phyloP scores from a whole-genome alignment of 2,113 vertebrate species.

The Leptobrachium leishanense region DNA sequence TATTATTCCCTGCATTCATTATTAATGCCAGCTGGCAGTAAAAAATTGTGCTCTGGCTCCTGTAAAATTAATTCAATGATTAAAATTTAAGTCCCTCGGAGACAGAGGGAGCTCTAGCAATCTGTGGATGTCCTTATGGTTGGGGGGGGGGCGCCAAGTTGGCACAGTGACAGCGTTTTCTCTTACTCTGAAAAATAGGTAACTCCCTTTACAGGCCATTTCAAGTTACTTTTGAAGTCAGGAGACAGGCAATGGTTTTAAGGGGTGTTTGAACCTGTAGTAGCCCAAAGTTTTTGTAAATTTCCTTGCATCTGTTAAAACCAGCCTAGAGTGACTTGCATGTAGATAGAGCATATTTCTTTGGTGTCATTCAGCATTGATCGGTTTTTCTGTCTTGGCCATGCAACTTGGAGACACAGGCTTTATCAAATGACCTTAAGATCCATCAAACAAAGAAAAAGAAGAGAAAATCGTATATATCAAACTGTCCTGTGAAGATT shows the following conservation, averaged over 20 bases:
- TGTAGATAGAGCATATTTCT: neutral
- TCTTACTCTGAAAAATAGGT: conserved; percentile 1
- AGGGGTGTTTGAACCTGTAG: neutral
- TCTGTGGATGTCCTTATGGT: conserved; percentile 53
- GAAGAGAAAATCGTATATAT: too few relatives aligned
- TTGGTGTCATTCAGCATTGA: too few relatives aligned
- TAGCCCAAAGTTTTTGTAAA: neutral
- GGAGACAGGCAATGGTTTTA: neutral
- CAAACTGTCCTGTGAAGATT: too few relatives aligned
- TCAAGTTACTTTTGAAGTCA: conserved; percentile 16
- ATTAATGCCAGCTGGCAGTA: conserved; percentile 58
- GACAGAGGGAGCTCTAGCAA: conserved; percentile 54
- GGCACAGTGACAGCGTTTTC: conserved; percentile 35
- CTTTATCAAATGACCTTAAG: too few relatives aligned
- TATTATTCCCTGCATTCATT: conserved; percentile 59
- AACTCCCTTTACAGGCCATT: conserved; percentile 13
- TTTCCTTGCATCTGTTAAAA: neutral
- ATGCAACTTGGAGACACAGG: too few relatives aligned
- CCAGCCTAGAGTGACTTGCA: neutral
- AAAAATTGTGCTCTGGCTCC: conserved; percentile 59
- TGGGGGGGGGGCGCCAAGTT: conserved; percentile 36
- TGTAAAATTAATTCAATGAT: conserved; percentile 68
- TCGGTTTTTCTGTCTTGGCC: too few relatives aligned
- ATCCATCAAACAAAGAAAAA: too few relatives aligned
- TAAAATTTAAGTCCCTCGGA: conserved; percentile 67